Conservation (phyloP, 2,113 vertebrate species). For the Hydrochoerus hydrochaeris region DNA sequence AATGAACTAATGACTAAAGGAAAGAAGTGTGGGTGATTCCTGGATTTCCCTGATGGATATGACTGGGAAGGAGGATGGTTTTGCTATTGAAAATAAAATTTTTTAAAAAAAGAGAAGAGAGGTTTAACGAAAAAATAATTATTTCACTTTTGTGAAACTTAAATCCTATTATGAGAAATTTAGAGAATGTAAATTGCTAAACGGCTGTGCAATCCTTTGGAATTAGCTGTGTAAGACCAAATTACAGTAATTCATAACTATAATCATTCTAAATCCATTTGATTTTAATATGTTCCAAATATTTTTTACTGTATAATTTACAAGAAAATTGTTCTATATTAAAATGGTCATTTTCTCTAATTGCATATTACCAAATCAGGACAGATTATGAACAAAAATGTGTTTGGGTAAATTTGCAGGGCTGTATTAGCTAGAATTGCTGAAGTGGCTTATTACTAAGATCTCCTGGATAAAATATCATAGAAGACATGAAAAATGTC, state of each 20-base stretch:
- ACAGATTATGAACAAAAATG: conserved; percentile 69
- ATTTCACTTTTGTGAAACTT: conserved; percentile 13
- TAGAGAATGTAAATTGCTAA: conserved; percentile 75
- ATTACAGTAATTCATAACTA: conserved; percentile 79
- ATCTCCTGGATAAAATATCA: not conserved
- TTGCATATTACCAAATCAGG: conserved; percentile 77
- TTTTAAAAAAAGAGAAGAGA: not conserved
- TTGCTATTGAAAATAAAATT: conserved; percentile 24
- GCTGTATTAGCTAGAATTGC: conserved; percentile 53
- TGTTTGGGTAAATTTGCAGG: conserved; percentile 62
- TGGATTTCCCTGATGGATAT: not conserved
- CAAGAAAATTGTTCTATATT: conserved; percentile 79
- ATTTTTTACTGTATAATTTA: conserved; percentile 81
- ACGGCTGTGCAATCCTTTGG: conserved; percentile 55
- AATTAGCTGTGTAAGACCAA: conserved; percentile 75
- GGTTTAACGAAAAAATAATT: conserved; percentile 32
- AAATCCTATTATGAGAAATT: conserved; percentile 67
- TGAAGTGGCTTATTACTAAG: conserved; percentile 43
- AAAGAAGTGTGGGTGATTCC: not conserved
- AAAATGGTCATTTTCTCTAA: conserved; percentile 81
- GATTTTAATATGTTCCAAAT: conserved; percentile 81
- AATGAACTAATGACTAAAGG: not conserved
- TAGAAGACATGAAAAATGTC: not conserved
- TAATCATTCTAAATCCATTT: conserved; percentile 79
- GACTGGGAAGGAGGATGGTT: not conserved